Base-by-base conservation (phyloP, 2,113 vertebrate genomes). In the Canis aureus region DNA sequence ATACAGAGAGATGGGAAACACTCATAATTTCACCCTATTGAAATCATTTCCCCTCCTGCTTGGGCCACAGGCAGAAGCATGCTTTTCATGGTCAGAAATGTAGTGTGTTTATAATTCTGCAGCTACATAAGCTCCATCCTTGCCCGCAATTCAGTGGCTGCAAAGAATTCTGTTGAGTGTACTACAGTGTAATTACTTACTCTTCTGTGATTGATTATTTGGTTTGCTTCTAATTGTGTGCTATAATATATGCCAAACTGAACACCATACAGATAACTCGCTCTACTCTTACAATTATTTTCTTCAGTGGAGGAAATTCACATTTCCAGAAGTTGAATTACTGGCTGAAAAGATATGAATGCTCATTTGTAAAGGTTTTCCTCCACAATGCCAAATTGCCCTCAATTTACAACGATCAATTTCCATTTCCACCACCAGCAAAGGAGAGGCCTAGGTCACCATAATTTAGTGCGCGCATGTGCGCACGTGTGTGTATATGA, bases 161-260 rank as follows among this genome's bases (percentile, higher is more conserved):
- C 32, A 92, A 91, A 91, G n/a, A 22, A 87, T 60, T 86, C 62
- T 87, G 66, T 55, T 69, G 27, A 60, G 51, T 71, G 15, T 43
- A 38, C 49, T 88, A 59, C 2, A 20, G 81, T 57, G 15, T 88
- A 89, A 95, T 87, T 86, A 84, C 35, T 84, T 92, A 91, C 5
- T 80, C 32, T 81, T 92, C 13, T 95, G 59, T 57, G 86, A 89
- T 23, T 67, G 57, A 86, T 67, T 64, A 88, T 84, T 96, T 92
- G 60, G 76, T 76, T 92, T 81, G 49, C 55, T 96, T 96, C 32
- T 93, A 62, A 62, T n/a, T 81, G 20, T 84, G 27, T 78, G 15
- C 55, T 51, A 60, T 82, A 66, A 78, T 17, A 80, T 67, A 71
- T 73, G 73, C 10, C 22, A 67, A 84, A 91, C 11, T 62, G n/a